Percentiles rank a stretch among this genome's conserved stretches.
These are phyloP conservation scores for Lepetodrilus schrolli DNA, from an alignment of 2,888 invertebrate genomes.

Conservation along the genomic window DNA sequence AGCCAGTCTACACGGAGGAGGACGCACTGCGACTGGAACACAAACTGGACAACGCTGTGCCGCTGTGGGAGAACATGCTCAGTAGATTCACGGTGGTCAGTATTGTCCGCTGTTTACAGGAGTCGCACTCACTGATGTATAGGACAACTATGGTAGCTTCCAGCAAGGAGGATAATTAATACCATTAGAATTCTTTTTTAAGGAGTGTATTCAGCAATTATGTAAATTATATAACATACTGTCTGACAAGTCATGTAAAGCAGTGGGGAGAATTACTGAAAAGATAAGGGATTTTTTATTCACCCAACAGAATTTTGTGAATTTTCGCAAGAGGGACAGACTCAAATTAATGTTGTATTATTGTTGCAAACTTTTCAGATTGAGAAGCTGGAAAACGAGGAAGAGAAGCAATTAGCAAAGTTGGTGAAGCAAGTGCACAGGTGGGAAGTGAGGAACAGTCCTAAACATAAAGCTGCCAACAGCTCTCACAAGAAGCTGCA, in stretches of 20 bases:
- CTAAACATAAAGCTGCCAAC: conserved; percentile 39
- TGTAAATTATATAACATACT: too few relatives aligned
- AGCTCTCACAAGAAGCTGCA: not conserved
- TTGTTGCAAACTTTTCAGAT: conserved; percentile 45
- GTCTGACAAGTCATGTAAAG: too few relatives aligned
- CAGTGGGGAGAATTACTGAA: too few relatives aligned
- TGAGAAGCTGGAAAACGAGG: conserved; percentile 56
- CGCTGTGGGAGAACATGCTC: conserved; percentile 59
- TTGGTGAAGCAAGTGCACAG: conserved; percentile 56
- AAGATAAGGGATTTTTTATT: too few relatives aligned
- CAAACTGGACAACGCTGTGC: conserved; percentile 49
- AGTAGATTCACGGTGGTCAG: conserved; percentile 55
- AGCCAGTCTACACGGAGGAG: not conserved
- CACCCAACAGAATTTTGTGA: too few relatives aligned
- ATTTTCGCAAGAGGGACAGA: not conserved
- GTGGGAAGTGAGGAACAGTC: conserved; percentile 50
- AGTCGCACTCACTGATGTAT: not conserved
- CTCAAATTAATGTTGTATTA: not conserved
- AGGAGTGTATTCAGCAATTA: too few relatives aligned
- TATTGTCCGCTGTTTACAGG: not conserved
- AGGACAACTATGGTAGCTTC: not conserved
- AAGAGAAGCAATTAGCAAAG: conserved; percentile 54
- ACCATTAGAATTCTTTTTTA: too few relatives aligned
- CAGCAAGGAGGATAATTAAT: too few relatives aligned
- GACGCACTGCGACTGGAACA: conserved; percentile 37